These are phyloP conservation scores for Mormoops blainvillei DNA, from an alignment of 2,113 vertebrate genomes.

Conservation along the genomic window DNA sequence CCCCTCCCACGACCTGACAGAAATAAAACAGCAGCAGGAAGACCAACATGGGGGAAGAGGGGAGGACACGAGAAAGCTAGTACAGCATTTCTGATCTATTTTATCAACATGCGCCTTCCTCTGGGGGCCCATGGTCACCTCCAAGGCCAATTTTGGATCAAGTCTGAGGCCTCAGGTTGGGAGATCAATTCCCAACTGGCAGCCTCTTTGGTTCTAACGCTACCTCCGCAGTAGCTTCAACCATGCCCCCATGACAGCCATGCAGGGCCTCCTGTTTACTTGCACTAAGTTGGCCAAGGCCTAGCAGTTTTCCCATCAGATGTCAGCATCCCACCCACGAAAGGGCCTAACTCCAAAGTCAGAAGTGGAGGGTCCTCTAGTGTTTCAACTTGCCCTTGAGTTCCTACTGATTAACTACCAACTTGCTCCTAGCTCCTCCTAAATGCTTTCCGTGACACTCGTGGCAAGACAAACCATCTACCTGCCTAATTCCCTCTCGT, in stretches of 20 bases:
- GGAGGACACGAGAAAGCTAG: rapidly evolving
- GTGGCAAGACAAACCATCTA: not conserved
- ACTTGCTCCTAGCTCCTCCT: not conserved
- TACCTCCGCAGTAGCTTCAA: not conserved
- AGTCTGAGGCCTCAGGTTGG: not conserved
- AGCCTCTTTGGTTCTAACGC: not conserved
- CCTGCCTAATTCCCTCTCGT: not conserved
- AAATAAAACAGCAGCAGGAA: not conserved
- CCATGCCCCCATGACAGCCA: not conserved
- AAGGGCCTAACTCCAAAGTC: not conserved
- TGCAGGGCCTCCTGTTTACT: not conserved
- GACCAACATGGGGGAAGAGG: rapidly evolving
- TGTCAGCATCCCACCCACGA: not conserved
- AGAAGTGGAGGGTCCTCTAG: not conserved
- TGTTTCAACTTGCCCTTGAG: not conserved
- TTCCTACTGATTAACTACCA: not conserved
- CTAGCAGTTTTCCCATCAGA: not conserved
- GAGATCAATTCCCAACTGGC: not conserved
- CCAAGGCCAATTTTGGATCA: not conserved
- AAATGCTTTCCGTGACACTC: not conserved
- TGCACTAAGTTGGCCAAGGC: not conserved
- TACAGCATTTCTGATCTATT: not conserved
- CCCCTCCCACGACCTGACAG: not conserved
- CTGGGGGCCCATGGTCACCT: not conserved
- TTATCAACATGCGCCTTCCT: not conserved